Evolutionary conservation across 2,113 vertebrate genomes (phyloP), one percentile per base, ranked within the genome.

Genomic region (Clarias gariepinus): DNA sequence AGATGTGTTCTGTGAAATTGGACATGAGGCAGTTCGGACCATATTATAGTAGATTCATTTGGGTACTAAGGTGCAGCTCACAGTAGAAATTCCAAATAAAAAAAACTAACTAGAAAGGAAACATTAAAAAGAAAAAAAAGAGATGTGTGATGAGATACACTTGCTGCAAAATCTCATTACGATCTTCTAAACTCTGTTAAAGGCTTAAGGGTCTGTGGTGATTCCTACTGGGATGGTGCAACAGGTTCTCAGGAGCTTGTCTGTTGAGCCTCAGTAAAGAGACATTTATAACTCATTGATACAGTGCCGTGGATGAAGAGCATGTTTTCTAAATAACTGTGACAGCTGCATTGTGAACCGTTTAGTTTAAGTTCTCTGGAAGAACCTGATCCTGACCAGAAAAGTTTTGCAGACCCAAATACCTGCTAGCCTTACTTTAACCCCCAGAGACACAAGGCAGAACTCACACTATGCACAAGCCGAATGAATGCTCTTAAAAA

Each of bases 401-500:
- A 60, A 64, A 52, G 60, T 81, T 86, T 89, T 6, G 58, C 53
- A 47, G 68, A 71, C 55, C 80, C 53, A 57, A 57, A 53, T 87
- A 36, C n/a, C 73, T 73, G 57, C 82, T 83, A 33, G 41, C 25
- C n/a, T 82, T 81, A 85, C 73, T 86, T 57, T 84, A 55, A 81
- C 57, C 66, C 36, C 76, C 33, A 19, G 85, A 74, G 57, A 89
- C 64, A 84, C 52, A 84, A 61, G 68, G 64, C 85, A 76, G 82
- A 87, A 60, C 47, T 61, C 25, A 8, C 25, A 52, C 36, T 41
- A 71, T 69, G 53, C 66, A 87, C 78, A 84, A 61, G 83, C 78
- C 81, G 80, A 63, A 79, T 55, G 30, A 47, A n/a, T 74, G 64
- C 21, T 19, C 60, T 80, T 16, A 82, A 81, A 89, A 76, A 73